Percentiles rank a stretch among this genome's conserved stretches.
Conservation (phyloP, 2,113 vertebrate species). For the Prionailurus viverrinus region DNA sequence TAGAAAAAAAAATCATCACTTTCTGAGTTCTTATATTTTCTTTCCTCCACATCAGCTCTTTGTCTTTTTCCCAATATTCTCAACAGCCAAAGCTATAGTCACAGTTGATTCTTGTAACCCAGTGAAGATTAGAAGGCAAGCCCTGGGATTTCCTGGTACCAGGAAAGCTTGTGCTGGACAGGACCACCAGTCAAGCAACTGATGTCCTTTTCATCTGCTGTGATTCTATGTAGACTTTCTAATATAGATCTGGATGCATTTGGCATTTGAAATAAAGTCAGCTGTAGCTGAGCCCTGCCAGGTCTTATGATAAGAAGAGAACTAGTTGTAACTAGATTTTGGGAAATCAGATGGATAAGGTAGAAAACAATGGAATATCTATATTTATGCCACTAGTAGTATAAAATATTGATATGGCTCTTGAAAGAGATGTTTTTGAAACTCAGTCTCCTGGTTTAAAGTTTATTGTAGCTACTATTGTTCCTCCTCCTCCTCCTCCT, state of each 20-base stretch:
- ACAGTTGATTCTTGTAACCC: neutral
- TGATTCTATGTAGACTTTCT: neutral
- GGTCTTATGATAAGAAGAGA: neutral
- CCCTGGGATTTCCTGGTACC: neutral
- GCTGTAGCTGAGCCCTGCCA: neutral
- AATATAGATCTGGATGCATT: neutral
- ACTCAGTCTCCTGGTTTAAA: neutral
- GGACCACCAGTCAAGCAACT: neutral
- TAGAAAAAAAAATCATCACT: neutral
- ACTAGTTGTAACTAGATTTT: neutral
- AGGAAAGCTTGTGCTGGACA: neutral
- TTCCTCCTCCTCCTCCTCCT: rapidly evolving
- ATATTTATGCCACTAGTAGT: neutral
- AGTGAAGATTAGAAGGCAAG: neutral
- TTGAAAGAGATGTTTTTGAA: constrained; percentile 14
- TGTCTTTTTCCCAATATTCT: neutral
- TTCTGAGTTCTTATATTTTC: neutral
- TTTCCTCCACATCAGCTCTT: neutral
- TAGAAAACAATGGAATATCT: neutral
- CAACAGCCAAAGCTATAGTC: neutral
- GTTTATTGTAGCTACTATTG: neutral
- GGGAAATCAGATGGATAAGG: neutral
- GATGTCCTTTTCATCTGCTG: neutral
- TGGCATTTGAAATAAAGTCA: neutral
- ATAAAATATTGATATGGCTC: neutral